A percentile compares a stretch with the other conserved stretches of the same genome.
phyloP scores from a whole-genome alignment of 2,113 vertebrate species.

The Progne subis region DNA sequence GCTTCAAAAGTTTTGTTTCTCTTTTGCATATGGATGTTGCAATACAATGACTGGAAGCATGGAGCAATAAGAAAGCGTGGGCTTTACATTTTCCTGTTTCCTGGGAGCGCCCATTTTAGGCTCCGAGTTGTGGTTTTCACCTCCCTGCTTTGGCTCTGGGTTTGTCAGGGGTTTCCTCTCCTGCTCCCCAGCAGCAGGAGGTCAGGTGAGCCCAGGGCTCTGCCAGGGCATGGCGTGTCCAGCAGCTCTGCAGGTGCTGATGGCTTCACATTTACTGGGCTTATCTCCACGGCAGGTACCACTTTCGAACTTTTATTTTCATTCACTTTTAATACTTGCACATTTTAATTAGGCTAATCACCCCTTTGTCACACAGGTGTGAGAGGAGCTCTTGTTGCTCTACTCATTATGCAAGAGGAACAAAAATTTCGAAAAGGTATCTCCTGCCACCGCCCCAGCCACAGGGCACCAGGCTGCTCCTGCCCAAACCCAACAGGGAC shows the following conservation, averaged over 20 bases:
- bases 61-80: not conserved
- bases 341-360: not conserved
- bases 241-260: not conserved
- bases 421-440: not conserved
- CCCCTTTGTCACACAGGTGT: not conserved
- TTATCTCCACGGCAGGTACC: not conserved
- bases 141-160: not conserved
- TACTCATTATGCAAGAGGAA: not conserved
- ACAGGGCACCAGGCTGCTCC: not conserved
- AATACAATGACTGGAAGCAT: not conserved
- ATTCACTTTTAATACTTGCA: not conserved
- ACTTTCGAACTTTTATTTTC: not conserved
- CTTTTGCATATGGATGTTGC: not conserved
- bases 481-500: not conserved
- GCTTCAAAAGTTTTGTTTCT: not conserved
- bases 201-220: not conserved
- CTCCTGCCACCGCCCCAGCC: not conserved
- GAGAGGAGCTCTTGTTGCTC: not conserved
- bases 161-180: not conserved
- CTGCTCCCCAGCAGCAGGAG: not conserved
- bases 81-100: not conserved
- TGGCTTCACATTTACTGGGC: not conserved
- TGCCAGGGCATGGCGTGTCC: not conserved
- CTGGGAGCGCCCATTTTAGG: not conserved
- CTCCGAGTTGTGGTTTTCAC: rapidly evolving